Evolutionary conservation across 2,888 invertebrate species (phyloP), one percentile per base, ranked within the genome.

Genomic region (Lochmaea capreae): DNA sequence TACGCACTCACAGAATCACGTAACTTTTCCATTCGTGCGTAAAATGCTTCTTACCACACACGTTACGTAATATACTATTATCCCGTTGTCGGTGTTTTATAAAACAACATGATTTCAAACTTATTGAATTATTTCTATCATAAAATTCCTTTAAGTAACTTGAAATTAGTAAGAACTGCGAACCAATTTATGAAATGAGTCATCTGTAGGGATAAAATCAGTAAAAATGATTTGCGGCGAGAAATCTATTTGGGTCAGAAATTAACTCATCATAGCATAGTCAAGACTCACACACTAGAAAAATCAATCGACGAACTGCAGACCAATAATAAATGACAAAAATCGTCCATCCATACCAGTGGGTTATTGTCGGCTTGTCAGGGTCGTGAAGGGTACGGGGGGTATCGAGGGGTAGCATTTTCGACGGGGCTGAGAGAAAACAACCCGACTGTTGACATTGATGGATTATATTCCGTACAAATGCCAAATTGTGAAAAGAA

Each of bases 401-500:
- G 70, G 82, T 73, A 80, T 79, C 79, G 81, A 80, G 81, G 81
- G 79, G 82, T 76, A 77, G 77, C 69, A 66, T 72, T 74, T 78
- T 77, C 76, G 78, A 76, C 81, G 82, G 81, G 81, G 83, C 85
- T 83, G 85, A 85, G 86, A 87, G 87, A 87, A 87, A 87, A 87
- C 87, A 87, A 87, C 87, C 87, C 87, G 86, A 87, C 86, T 86
- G 86, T 85, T 87, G 88, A 88, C 88, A 85, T 87, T 88, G 88
- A 88, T 88, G 87, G 87, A 88, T 88, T 84, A 85, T 87, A 87
- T 87, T 88, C 84, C 87, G 87, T 88, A 87, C 88, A 88, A 88
- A 88, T 87, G 87, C 87, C 88, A 88, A 88, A 88, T 88, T 87
- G 88, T 88, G 88, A 88, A 88, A 87, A 87, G 87, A 87, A 86